phyloP scores from a whole-genome alignment of 2,113 vertebrate genomes.

The Natator depressus region DNA sequence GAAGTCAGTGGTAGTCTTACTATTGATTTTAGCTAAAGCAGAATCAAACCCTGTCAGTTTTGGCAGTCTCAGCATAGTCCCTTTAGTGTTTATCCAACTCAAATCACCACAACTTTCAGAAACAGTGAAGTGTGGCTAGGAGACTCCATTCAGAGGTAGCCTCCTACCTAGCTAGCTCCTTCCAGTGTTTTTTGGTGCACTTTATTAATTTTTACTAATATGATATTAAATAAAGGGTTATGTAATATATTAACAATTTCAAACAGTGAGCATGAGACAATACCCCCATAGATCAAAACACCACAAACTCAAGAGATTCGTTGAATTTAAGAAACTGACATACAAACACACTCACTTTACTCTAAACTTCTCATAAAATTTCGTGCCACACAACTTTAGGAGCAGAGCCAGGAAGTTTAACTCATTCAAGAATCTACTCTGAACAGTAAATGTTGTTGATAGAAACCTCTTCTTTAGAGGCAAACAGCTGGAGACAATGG shows the following conservation, averaged over 20 bases:
- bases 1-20: background rate
- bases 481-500: background rate
- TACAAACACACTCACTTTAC: background rate
- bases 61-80: background rate
- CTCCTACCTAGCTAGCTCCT: background rate
- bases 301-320: background rate
- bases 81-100: background rate
- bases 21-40: background rate
- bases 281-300: background rate
- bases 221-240: background rate
- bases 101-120: background rate
- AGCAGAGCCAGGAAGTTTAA: background rate
- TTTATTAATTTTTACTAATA: background rate
- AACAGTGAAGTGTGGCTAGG: background rate
- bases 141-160: background rate
- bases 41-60: background rate
- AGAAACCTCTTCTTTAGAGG: slow-evolving; percentile 12
- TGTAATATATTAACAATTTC: background rate
- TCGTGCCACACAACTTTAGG: background rate
- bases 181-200: accelerated
- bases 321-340: background rate
- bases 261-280: background rate
- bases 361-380: background rate
- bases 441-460: background rate
- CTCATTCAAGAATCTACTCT: background rate